Base-by-base conservation (phyloP, 2,113 vertebrate genomes). In the Xyrauchen texanus region DNA sequence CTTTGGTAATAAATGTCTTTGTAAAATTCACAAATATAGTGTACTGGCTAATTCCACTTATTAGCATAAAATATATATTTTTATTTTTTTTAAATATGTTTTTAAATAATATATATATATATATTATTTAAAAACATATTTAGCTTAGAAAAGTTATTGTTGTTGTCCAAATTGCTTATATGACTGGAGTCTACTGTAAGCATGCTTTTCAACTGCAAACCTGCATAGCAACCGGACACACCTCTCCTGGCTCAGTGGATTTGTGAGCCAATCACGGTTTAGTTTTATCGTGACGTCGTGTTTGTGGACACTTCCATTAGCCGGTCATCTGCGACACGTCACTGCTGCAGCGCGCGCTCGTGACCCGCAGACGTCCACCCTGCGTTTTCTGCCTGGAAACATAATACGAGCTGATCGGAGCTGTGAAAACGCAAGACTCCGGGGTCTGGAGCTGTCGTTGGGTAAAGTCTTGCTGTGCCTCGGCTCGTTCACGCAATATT, bases 321-420 rank as follows among this genome's bases (percentile, higher is more conserved):
- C 82, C 78, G 60, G 62, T 78, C 72, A 84, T 61, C 66, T 70
- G 58, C 4, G 58, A 82, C 79, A 88, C 91, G 90, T 91, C 89
- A 89, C 78, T 78, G 80, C 80, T 53, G 76, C 82, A 62, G 78
- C 51, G 51, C 12, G 16, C 5, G n/a, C 8, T 78, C 81, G 62
- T 64, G 73, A 21, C 51, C 0, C 45, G 76, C 80, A 55, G 53
- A 77, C 81, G 75, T 68, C 68, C 3, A 8, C 6, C n/a, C 2
- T 58, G n/a, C 49, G 61, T 11, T 68, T 80, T 89, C 90, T 91
- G 90, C 91, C 91, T 88, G 87, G 91, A 91, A 88, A 91, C 90
- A 87, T 82, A 34, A 34, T 67, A 42, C 3, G 1, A 79, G 47
- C 73, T 86, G 67, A 85, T 52, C 86, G 70, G 77, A 78, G 77